Evolutionary conservation across 2,888 invertebrate species (phyloP), one percentile per base, ranked within the genome.

Genomic region (Lingula anatina): DNA sequence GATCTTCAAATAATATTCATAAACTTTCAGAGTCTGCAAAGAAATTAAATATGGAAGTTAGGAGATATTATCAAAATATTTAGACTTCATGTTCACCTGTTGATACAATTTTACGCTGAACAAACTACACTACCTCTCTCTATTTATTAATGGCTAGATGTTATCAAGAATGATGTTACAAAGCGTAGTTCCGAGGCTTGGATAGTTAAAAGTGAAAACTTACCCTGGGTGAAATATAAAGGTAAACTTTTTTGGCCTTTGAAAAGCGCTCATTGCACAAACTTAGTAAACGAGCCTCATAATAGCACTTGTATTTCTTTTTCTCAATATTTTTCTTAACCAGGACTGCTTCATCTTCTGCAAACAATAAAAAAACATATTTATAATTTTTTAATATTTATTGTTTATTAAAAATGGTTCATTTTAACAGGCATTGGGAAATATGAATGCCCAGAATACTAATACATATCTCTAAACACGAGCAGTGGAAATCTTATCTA

Each of bases 1-100:
- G 75, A 95, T 88, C 80, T 90, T 91, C 64, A 94, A 81, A 63
- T 93, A 84, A 82, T 90, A 89, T 80, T 95, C 94, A 80, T 93
- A 93, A 68, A 95, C 84, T 50, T 89, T 90, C 61, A 95, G 82
- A n/a, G n/a, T n/a, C n/a, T n/a, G n/a, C n/a, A n/a, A n/a, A n/a
- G n/a, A n/a, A n/a, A n/a, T n/a, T n/a, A n/a, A n/a, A n/a, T n/a
- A n/a, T n/a, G n/a, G n/a, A n/a, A n/a, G n/a, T n/a, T n/a, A n/a
- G n/a, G n/a, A n/a, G n/a, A n/a, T n/a, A n/a, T n/a, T n/a, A n/a
- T n/a, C n/a, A n/a, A n/a, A n/a, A n/a, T n/a, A n/a, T n/a, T n/a
- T n/a, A n/a, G n/a, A n/a, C n/a, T n/a, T n/a, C n/a, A n/a, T n/a
- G n/a, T n/a, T n/a, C n/a, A n/a, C n/a, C n/a, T n/a, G n/a, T n/a